phyloP scores from a whole-genome alignment of 1,140 invertebrate genomes.

The Ectropis grisescens region DNA sequence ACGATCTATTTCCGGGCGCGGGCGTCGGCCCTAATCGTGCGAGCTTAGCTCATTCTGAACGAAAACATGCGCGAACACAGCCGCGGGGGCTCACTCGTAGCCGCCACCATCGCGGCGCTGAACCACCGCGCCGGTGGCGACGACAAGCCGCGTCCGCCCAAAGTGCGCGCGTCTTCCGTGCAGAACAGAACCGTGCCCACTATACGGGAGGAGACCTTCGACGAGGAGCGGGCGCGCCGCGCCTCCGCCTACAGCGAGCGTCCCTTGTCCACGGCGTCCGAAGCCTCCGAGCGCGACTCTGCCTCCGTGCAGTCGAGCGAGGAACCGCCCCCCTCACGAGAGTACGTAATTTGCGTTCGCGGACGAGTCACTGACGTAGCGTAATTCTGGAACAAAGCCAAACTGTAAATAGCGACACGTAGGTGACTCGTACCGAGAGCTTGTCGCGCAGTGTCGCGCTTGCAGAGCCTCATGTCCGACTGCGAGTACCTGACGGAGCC shows the following conservation, averaged over 20 bases:
- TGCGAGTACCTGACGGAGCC: slow-evolving; percentile 58
- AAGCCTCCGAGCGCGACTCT: slow-evolving; percentile 56
- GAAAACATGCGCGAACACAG: slow-evolving; percentile 61
- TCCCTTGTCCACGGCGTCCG: slow-evolving; percentile 54
- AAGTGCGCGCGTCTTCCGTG: slow-evolving; percentile 25
- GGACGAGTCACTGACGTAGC: slow-evolving; percentile 57
- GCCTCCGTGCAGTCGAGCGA: slow-evolving; percentile 64
- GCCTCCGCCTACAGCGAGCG: slow-evolving; percentile 46
- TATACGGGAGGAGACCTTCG: slow-evolving; percentile 22
- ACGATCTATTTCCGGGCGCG: slow-evolving; percentile 60
- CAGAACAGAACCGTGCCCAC: slow-evolving; percentile 29
- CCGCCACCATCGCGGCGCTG: slow-evolving; percentile 61
- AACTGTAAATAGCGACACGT: slow-evolving; percentile 57
- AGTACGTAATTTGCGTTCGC: slow-evolving; percentile 58
- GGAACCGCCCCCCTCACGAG: slow-evolving; percentile 54
- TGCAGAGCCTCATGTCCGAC: slow-evolving; percentile 60
- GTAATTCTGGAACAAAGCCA: slow-evolving; percentile 55
- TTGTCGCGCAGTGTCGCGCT: slow-evolving; percentile 59
- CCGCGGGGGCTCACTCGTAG: slow-evolving; percentile 64
- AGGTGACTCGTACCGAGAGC: slow-evolving; percentile 46
- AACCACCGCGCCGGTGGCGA: slow-evolving; percentile 47
- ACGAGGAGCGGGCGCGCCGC: slow-evolving; percentile 25
- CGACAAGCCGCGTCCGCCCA: slow-evolving; percentile 31
- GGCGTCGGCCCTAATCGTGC: slow-evolving; percentile 46
- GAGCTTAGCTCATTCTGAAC: slow-evolving; percentile 54